These are phyloP conservation scores for Dicerorhinus sumatrensis DNA, from an alignment of 2,113 vertebrate genomes.

Conservation along the genomic window DNA sequence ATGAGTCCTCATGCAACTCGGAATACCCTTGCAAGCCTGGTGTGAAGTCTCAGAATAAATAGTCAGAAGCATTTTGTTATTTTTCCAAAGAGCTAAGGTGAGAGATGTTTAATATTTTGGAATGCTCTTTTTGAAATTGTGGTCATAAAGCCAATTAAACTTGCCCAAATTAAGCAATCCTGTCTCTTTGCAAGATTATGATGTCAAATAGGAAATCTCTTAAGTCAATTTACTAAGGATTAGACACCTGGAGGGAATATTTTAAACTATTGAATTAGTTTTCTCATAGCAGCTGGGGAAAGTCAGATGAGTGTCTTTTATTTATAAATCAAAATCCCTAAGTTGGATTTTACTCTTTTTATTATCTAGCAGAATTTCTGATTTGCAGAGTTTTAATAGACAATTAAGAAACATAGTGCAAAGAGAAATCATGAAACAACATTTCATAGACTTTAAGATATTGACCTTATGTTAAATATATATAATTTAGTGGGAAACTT, in stretches of 20 bases:
- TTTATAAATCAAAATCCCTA: conserved; percentile 65
- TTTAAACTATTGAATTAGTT: conserved; percentile 59
- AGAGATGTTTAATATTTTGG: conserved; percentile 52
- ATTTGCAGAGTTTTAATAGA: conserved; percentile 57
- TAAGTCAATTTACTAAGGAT: conserved; percentile 77
- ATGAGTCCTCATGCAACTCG: neutral
- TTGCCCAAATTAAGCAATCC: conserved; percentile 62
- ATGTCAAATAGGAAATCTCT: conserved; percentile 62
- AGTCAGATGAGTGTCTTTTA: neutral
- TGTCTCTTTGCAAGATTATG: conserved; percentile 53
- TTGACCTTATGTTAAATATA: neutral
- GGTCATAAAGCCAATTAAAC: conserved; percentile 69
- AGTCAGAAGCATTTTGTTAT: conserved; percentile 38
- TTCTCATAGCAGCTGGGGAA: neutral
- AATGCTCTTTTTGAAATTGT: conserved; percentile 49
- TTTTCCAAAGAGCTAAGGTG: conserved; percentile 39
- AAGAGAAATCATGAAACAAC: conserved; percentile 26
- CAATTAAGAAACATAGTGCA: conserved; percentile 22
- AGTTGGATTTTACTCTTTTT: conserved; percentile 37
- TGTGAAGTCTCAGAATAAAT: conserved; percentile 13
- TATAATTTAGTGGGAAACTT: neutral
- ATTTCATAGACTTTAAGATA: neutral
- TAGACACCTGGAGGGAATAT: conserved; percentile 52
- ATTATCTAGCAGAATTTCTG: conserved; percentile 19
- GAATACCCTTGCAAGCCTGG: neutral